Percentiles rank a stretch among this genome's conserved stretches.
These are phyloP conservation scores for Menidia menidia DNA, from an alignment of 2,797 vertebrate genomes.

Conservation along the genomic window DNA sequence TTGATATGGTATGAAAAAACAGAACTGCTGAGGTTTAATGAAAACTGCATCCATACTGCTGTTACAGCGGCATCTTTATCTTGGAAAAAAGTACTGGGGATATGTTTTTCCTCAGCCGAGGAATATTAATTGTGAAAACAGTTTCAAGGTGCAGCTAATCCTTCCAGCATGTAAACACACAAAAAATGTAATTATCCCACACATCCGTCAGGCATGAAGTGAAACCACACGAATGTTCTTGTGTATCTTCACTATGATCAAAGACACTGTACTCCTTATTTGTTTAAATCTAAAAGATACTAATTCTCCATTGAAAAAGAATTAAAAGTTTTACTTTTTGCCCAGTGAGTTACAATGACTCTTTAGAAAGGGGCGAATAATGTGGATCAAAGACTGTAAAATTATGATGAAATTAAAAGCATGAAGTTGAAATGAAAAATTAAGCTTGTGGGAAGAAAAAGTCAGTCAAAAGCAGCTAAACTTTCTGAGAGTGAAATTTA, in stretches of 20 bases:
- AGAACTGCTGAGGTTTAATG: conserved; percentile 40
- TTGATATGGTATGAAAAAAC: conserved; percentile 36
- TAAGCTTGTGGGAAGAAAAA: conserved; percentile 44
- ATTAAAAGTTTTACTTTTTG: conserved; percentile 24
- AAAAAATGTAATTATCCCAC: conserved; percentile 61
- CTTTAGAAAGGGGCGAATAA: conserved; percentile 50
- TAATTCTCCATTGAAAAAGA: conserved; percentile 2
- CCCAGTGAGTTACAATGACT: conserved; percentile 47
- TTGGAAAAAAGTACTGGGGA: background rate
- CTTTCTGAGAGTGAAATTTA: conserved; percentile 30
- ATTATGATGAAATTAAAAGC: conserved; percentile 61
- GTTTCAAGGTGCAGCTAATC: conserved; percentile 58
- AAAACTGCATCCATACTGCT: conserved; percentile 27
- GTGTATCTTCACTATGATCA: conserved; percentile 48
- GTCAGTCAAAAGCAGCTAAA: conserved; percentile 26
- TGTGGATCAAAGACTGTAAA: conserved; percentile 56
- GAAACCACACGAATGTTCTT: conserved; percentile 32
- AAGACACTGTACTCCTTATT: conserved; percentile 39
- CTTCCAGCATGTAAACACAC: conserved; percentile 49
- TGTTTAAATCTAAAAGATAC: conserved; percentile 50
- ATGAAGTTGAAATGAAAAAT: conserved; percentile 53
- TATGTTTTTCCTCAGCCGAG: conserved; percentile 26
- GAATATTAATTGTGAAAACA: conserved; percentile 38
- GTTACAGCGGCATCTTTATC: conserved; percentile 36
- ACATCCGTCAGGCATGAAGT: conserved; percentile 48